phyloP scores from a whole-genome alignment of 2,797 vertebrate species.

The Ptychobarbus kaznakovi region DNA sequence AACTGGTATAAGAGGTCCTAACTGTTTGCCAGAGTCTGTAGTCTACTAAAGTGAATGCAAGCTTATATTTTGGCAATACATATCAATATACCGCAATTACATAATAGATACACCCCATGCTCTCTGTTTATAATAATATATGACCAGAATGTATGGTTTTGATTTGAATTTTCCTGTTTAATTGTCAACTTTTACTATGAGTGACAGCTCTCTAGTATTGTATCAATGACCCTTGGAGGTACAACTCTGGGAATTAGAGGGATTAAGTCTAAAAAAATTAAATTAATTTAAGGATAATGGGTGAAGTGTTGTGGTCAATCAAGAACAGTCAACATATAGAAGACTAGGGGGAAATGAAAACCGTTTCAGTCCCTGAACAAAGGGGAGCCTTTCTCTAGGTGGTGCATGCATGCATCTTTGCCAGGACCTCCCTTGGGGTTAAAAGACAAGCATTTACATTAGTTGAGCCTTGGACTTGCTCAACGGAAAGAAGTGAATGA shows the following conservation, averaged over 20 bases:
- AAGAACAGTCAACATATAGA: background rate
- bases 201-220: background rate
- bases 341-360: no score
- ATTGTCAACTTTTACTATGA: background rate
- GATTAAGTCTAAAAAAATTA: background rate
- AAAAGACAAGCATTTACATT: background rate
- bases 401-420: background rate
- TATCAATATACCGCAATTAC: no score
- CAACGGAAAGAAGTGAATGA: background rate
- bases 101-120: background rate
- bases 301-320: background rate
- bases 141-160: background rate
- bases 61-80: background rate
- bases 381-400: constrained; percentile 4
- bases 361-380: background rate
- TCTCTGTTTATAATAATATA: background rate
- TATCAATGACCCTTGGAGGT: background rate
- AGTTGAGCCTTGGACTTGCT: background rate
- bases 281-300: background rate
- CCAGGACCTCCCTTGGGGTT: background rate
- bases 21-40: background rate
- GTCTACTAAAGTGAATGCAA: background rate
- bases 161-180: background rate
- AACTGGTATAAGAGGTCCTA: background rate
- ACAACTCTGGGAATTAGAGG: background rate